phyloP scores from a whole-genome alignment of 2,797 vertebrate genomes.

The Peromyscus melanophrys region DNA sequence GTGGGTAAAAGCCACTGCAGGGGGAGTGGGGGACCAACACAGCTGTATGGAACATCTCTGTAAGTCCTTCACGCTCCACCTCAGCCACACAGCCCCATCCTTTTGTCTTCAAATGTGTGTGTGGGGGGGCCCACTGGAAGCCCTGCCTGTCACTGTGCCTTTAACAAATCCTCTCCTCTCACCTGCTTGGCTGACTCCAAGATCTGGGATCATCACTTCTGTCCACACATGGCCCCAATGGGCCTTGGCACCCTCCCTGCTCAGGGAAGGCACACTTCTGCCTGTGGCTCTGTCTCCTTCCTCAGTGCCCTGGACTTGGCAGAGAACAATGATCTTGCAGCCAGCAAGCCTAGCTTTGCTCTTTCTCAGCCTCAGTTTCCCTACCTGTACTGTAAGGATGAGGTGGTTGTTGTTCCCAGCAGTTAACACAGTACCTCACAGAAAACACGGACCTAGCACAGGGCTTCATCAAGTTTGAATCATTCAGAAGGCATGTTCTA shows the following conservation, averaged over 20 bases:
- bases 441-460: background rate
- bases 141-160: background rate
- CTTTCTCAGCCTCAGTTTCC: background rate
- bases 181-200: background rate
- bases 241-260: background rate
- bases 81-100: background rate
- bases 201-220: background rate
- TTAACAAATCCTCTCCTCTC: background rate
- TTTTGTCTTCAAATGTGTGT: background rate
- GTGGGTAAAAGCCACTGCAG: background rate
- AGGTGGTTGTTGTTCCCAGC: background rate
- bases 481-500: background rate
- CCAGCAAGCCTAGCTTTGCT: background rate
- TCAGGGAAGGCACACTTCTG: background rate
- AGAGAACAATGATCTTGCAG: background rate
- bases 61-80: background rate
- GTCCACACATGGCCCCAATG: accelerated
- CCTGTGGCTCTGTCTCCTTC: background rate
- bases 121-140: background rate
- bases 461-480: background rate
- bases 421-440: background rate
- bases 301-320: background rate
- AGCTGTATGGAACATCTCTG: background rate
- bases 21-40: background rate
- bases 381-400: background rate